Evolutionary conservation across 2,797 vertebrate genomes (phyloP).

Genomic region (Octomys mimax): DNA sequence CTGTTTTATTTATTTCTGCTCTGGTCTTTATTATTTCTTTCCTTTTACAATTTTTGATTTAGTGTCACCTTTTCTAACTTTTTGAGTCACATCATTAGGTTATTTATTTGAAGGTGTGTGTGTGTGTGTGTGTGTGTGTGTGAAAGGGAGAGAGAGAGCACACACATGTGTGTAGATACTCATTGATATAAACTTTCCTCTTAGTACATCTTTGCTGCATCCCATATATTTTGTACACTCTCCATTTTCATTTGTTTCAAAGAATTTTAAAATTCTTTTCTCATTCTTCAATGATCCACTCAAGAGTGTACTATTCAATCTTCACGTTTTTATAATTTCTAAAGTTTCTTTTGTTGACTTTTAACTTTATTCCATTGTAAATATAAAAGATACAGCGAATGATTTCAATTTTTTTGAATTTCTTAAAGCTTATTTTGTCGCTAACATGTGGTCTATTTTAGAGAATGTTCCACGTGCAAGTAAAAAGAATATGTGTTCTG

Average conservation of each 20-base stretch:
- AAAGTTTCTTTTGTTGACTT: not conserved
- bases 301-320: not conserved
- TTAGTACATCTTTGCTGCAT: not conserved
- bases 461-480: not conserved
- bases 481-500: not conserved
- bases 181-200: not conserved
- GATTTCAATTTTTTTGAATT: not conserved
- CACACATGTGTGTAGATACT: not conserved
- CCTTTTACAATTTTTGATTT: not conserved
- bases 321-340: not conserved
- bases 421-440: not conserved
- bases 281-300: not conserved
- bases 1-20: not conserved
- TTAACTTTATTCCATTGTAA: not conserved
- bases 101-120: not conserved
- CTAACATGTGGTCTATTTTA: not conserved
- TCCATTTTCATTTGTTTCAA: not conserved
- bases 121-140: not conserved
- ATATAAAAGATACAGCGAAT: not conserved
- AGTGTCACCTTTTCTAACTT: not conserved
- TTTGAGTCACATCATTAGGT: not conserved
- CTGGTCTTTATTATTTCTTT: not conserved
- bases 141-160: no score
- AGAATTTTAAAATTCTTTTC: not conserved
- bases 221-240: not conserved